Conservation (phyloP, 2,113 vertebrate species). For the Platysteira castanea region DNA sequence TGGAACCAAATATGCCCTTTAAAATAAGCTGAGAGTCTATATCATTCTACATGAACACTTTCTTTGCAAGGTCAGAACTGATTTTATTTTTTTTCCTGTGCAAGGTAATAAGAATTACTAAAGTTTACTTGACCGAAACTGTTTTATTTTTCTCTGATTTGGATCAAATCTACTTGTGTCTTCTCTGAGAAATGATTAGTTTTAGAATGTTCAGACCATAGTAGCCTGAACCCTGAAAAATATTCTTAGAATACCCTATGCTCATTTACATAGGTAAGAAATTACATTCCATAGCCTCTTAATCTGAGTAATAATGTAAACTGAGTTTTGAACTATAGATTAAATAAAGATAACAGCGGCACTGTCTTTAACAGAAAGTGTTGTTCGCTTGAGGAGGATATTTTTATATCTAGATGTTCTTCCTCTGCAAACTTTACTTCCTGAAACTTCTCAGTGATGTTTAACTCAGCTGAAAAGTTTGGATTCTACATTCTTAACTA, state of each 20-base stretch:
- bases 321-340: neutral
- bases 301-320: neutral
- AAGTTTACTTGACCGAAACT: neutral
- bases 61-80: neutral
- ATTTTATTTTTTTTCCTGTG: neutral
- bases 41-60: neutral
- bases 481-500: neutral
- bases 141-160: neutral
- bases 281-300: neutral
- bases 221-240: neutral
- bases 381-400: neutral
- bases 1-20: neutral
- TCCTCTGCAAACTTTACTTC: neutral
- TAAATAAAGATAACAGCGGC: neutral
- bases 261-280: neutral
- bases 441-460: neutral
- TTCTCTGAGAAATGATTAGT: neutral
- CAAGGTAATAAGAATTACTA: neutral
- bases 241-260: neutral
- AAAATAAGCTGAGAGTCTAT: neutral
- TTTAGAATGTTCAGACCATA: neutral
- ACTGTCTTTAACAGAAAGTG: neutral
- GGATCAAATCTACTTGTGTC: accelerated
- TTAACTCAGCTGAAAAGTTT: neutral
- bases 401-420: neutral